Base-by-base conservation (phyloP, 2,797 vertebrate species). In the Amblyopsis hoosieri region DNA sequence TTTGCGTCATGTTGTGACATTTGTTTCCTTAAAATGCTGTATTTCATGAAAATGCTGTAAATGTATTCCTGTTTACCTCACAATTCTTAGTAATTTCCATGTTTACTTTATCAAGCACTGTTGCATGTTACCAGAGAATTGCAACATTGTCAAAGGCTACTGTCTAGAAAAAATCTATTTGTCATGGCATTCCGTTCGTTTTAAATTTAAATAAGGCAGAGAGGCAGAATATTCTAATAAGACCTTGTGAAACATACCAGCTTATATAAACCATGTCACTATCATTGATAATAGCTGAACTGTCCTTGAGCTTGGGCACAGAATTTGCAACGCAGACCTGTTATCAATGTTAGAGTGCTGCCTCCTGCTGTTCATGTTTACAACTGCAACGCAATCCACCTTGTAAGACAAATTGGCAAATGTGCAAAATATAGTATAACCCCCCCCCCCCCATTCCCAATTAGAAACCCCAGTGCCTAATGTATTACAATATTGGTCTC, bases 281-380 rank as follows among this genome's bases (percentile, higher is more conserved):
- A 9, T 42, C 37, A 8, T 31, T 31, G 23, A 33, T 54, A 54
- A 23, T n/a, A 12, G 4, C 29, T 29, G 19, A 19, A 19, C 52
- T n/a, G 53, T 54, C 54, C n/a, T 11, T 37, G n/a, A 23, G 56
- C 10, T 11, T 2, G n/a, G 23, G 53, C 52, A 23, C 70, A 60
- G 53, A 19, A 19, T 52, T 14, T 5, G 17, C 13, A 49, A 48
- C 0, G 3, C 13, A 57, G 57, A 56, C 12, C 17, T n/a, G 66
- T 54, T 12, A 52, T 80, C 57, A 19, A 45, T 64, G 3, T 53
- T 60, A 46, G 33, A 19, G 57, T 71, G 49, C 72, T 67, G 66
- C 80, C 83, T 80, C 72, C 90, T 91, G 68, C 76, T 90, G 92
- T 79, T 50, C 0, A 53, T 4, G 12, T 13, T 4, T 45, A 53